Conservation (phyloP, 2,888 invertebrate species). For the Epinotia brunnichana region DNA sequence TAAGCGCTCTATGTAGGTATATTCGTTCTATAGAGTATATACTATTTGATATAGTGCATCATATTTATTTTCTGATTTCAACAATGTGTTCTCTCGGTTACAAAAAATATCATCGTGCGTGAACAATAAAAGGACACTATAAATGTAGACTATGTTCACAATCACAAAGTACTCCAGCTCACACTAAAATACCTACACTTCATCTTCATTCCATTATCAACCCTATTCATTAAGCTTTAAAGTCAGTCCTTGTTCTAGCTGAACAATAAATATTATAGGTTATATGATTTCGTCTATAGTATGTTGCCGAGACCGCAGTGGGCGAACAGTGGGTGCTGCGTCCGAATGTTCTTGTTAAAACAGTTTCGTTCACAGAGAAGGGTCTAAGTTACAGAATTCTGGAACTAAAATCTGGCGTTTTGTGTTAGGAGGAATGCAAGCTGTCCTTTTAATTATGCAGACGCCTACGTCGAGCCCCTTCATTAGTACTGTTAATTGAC, state of each 20-base stretch:
- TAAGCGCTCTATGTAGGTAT: too few species aligned
- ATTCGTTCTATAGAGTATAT: too few species aligned
- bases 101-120: too few species aligned
- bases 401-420: neutral
- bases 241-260: neutral
- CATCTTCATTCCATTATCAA: neutral
- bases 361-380: neutral
- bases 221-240: neutral
- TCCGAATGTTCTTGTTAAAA: conserved; percentile 27
- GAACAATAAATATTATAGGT: too few species aligned
- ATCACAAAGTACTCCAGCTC: neutral
- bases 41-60: too few species aligned
- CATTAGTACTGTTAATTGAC: conserved; percentile 35
- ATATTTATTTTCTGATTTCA: too few species aligned
- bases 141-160: conserved; percentile 4
- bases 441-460: conserved; percentile 13
- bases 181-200: neutral
- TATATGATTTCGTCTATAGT: too few species aligned
- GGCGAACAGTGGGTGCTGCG: conserved; percentile 32
- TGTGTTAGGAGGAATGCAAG: neutral
- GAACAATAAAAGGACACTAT: too few species aligned
- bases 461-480: conserved; percentile 14
- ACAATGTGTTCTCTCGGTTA: too few species aligned
- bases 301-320: conserved; percentile 25
- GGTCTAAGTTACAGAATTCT: neutral